phyloP scores from a whole-genome alignment of 1,140 invertebrate species.

The Plectrocnemia conspersa region DNA sequence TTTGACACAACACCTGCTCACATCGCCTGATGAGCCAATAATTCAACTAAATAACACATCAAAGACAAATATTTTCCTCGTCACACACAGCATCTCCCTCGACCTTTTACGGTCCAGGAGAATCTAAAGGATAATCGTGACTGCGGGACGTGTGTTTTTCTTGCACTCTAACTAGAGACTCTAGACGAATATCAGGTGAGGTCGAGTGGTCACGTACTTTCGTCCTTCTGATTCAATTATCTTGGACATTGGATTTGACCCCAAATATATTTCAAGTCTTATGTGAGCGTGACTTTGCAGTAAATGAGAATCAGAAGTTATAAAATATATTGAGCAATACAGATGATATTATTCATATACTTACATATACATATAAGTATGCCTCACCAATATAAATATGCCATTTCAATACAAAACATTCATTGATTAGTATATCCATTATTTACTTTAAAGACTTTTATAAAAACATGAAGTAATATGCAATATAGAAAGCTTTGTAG shows the following conservation, averaged over 20 bases:
- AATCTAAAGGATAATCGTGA: not conserved
- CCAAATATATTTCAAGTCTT: slow-evolving; percentile 1
- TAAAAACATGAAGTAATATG: too few relatives aligned
- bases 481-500: too few relatives aligned
- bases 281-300: too few relatives aligned
- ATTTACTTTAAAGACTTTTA: too few relatives aligned
- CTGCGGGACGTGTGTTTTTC: not conserved
- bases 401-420: too few relatives aligned
- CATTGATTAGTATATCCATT: too few relatives aligned
- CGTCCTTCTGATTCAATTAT: slow-evolving; percentile 32
- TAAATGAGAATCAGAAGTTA: too few relatives aligned
- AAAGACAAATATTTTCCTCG: slow-evolving; percentile 24
- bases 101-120: slow-evolving; percentile 1
- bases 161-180: slow-evolving; percentile 6
- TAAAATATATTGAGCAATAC: too few relatives aligned
- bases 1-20: slow-evolving; percentile 17
- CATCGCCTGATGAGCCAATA: slow-evolving; percentile 25
- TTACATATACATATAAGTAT: too few relatives aligned
- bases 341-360: too few relatives aligned
- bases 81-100: not conserved
- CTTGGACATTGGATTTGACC: not conserved
- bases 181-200: slow-evolving; percentile 8
- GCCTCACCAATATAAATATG: too few relatives aligned
- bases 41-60: slow-evolving; percentile 30
- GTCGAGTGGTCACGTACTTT: slow-evolving; percentile 25